Evolutionary conservation across 2,888 invertebrate genomes (phyloP), one percentile per base, ranked within the genome.

Genomic region (Kryphioiulus occultus): DNA sequence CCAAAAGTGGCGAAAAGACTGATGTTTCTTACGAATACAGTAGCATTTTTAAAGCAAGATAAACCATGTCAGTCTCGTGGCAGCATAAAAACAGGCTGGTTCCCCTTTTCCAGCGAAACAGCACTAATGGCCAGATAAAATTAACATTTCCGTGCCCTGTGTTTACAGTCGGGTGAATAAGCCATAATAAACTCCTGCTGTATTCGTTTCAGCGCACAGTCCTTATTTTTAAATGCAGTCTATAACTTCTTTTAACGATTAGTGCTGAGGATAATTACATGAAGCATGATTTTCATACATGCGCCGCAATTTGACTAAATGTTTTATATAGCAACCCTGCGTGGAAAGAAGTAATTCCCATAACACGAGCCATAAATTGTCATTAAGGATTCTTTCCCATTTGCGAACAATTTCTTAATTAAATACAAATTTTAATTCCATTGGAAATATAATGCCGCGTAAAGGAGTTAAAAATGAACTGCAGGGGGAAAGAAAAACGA

Each of bases 121-220:
- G 4, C 19, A 59, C 59, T 59, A 59, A 59, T 59, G 59, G n/a
- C 59, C n/a, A 59, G 59, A 59, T 59, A 59, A 59, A 59, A 59
- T 59, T 59, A 59, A 59, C 59, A 59, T 59, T 59, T 59, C 59
- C 59, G 59, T 59, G n/a, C 59, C 59, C 59, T n/a, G n/a, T 59
- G 59, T 59, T 59, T 59, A 59, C 59, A 59, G 59, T 59, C 59
- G 59, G 59, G 59, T 59, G 59, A 59, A 59, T 59, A 59, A n/a
- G 59, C 59, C 59, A n/a, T 59, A 59, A 59, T 59, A 59, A n/a
- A 59, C 59, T 59, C 59, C 1, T 59, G n/a, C 19, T 59, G 59
- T 19, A 59, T 59, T 59, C 59, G 19, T n/a, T 59, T 59, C 0
- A 59, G 59, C n/a, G 59, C 19, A 19, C 59, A n/a, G 59, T 59